Base-by-base conservation (phyloP, 2,888 invertebrate genomes). In the Teinopalpus imperialis region DNA sequence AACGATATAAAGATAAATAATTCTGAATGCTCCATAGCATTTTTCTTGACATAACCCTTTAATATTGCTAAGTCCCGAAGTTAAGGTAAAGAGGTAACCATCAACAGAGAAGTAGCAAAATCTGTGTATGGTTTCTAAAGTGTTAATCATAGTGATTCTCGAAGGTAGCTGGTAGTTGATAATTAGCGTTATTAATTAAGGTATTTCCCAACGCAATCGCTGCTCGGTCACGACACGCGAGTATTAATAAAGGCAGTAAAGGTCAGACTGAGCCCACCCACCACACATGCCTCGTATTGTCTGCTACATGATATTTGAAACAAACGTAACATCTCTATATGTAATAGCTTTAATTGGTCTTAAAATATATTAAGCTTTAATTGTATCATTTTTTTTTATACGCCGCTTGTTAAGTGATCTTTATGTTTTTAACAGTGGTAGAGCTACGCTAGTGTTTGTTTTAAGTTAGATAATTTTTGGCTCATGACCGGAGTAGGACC, bases 151-250 rank as follows among this genome's bases (percentile, higher is more conserved):
- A 52, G 49, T 53, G 53, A 53, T 56, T 52, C 57, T 44, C 45
- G 31, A 42, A 47, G 27, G 36, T 44, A 43, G 24, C 53, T 44
- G 51, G 55, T 54, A 62, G 64, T 60, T 57, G 65, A 65, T 74
- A 67, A 75, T 75, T 74, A 70, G 63, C 61, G 64, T 72, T 73
- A 78, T 76, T 77, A 78, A 77, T 78, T 76, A 72, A 66, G 62
- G 62, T 72, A 66, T 68, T 70, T 35, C 46, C 41, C 10, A 41
- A 72, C 68, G 67, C 66, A 76, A 73, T 66, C 68, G 67, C 67
- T 64, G 57, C 56, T 59, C 53, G 60, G 66, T 72, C 72, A 72
- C 73, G 74, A 74, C 62, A 61, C 43, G 53, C 59, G 59, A 66
- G 66, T 72, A 65, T 68, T 66, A 61, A 67, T 69, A 63, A 65